Conservation (phyloP, 2,797 vertebrate species). For the Argya squamiceps region DNA sequence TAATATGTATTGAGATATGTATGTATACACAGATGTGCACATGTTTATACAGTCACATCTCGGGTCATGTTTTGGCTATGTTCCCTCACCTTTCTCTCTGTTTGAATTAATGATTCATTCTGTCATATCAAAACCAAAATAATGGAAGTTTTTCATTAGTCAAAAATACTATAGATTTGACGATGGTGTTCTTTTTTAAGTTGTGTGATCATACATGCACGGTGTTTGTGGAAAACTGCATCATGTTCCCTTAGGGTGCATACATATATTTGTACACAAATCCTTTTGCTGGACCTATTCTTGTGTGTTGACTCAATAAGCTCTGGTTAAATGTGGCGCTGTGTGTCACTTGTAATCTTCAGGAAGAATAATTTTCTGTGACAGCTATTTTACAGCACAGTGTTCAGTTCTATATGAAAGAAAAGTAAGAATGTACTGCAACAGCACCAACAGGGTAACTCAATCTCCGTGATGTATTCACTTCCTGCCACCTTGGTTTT, state of each 20-base stretch:
- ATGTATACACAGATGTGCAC: rapidly evolving
- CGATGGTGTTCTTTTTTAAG: background rate
- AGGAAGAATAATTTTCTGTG: background rate
- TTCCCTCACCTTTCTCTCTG: background rate
- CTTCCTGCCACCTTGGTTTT: background rate
- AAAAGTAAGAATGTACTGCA: background rate
- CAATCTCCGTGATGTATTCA: background rate
- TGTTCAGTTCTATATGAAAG: background rate
- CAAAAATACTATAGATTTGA: background rate
- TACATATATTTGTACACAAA: background rate
- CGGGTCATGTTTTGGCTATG: background rate
- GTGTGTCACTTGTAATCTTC: background rate
- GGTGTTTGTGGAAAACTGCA: background rate
- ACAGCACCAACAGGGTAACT: background rate
- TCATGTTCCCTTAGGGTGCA: background rate
- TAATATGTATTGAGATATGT: background rate
- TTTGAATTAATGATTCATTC: background rate
- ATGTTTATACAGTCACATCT: background rate
- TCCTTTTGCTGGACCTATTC: background rate
- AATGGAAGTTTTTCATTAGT: background rate
- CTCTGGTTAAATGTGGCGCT: background rate
- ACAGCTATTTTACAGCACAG: background rate
- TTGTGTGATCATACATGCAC: background rate
- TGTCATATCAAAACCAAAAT: background rate
- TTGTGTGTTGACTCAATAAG: background rate